A percentile compares a stretch with the other conserved stretches of the same genome.
phyloP scores from a whole-genome alignment of 2,888 invertebrate genomes.

The Limnephilus marmoratus region DNA sequence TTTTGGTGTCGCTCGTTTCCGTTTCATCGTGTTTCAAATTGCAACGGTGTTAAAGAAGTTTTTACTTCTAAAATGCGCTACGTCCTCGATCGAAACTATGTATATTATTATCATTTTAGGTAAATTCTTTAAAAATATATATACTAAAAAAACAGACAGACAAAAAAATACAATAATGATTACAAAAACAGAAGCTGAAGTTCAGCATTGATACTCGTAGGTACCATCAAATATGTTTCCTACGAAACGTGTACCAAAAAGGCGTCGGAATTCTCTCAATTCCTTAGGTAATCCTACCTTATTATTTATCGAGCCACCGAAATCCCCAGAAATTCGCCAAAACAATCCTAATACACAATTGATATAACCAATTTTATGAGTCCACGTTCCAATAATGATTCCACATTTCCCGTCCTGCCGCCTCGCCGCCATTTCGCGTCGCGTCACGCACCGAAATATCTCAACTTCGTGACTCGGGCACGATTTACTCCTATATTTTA shows the following conservation, averaged over 20 bases:
- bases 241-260: neutral
- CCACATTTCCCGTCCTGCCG: neutral
- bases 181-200: neutral
- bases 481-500: slow-evolving; percentile 24
- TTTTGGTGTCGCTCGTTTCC: too few species aligned
- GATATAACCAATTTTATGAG: slow-evolving; percentile 39
- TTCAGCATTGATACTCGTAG: neutral
- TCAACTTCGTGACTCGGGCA: slow-evolving; percentile 49
- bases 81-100: too few species aligned
- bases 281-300: neutral
- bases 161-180: neutral
- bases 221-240: neutral
- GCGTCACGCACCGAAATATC: slow-evolving; percentile 55
- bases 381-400: slow-evolving; percentile 34
- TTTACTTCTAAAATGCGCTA: too few species aligned
- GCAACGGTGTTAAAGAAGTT: too few species aligned
- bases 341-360: slow-evolving; percentile 37
- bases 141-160: neutral
- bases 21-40: too few species aligned
- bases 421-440: slow-evolving; percentile 31
- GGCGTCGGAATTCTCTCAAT: neutral
- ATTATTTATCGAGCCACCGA: neutral
- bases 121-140: too few species aligned
- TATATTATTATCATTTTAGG: too few species aligned
- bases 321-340: slow-evolving; percentile 1